phyloP scores from a whole-genome alignment of 2,797 vertebrate species.

The Petrocephalus sullivani region DNA sequence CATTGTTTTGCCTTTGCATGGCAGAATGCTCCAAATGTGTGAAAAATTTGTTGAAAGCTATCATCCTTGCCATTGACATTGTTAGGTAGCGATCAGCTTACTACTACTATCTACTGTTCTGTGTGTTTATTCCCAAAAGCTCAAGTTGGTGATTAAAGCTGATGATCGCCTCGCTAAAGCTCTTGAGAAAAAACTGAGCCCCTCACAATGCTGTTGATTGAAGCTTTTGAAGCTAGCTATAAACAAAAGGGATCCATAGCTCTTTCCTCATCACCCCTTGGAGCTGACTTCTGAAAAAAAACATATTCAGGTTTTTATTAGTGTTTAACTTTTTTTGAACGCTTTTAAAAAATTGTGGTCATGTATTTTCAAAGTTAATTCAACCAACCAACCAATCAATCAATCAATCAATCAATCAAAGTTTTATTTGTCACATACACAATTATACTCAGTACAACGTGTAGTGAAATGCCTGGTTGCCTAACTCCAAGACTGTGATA shows the following conservation, averaged over 20 bases:
- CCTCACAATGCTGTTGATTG: background rate
- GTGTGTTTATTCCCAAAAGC: no score
- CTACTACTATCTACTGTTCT: no score
- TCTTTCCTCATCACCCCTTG: background rate
- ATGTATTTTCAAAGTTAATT: background rate
- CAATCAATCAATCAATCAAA: background rate
- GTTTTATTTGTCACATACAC: background rate
- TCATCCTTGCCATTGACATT: background rate
- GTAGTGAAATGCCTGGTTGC: background rate
- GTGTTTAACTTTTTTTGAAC: background rate
- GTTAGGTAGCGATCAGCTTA: background rate
- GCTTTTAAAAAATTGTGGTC: background rate
- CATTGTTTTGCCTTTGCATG: background rate
- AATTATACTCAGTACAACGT: background rate
- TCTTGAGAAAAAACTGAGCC: background rate
- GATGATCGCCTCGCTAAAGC: background rate
- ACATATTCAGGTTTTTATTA: conserved; percentile 2
- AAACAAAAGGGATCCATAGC: background rate
- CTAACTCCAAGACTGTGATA: background rate
- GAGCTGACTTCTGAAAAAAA: conserved; percentile 2
- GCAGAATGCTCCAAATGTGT: background rate
- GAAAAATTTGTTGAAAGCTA: background rate
- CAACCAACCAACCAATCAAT: background rate
- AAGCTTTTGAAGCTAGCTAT: conserved; percentile 2
- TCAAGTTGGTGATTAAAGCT: background rate